Conservation (phyloP, 2,113 vertebrate species). For the Nansenia antarctica region DNA sequence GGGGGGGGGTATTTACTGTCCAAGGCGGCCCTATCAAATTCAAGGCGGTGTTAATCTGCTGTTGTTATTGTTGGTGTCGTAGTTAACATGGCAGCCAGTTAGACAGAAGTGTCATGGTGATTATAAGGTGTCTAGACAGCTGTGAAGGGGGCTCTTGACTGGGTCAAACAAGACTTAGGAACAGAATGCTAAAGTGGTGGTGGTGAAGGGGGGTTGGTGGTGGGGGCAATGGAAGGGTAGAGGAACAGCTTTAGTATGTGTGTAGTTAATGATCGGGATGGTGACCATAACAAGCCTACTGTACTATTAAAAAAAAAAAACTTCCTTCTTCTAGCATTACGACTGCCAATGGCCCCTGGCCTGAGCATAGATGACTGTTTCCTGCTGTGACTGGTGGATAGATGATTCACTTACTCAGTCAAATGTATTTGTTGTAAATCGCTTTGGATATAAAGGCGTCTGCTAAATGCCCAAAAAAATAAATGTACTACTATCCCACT, state of each 20-base stretch:
- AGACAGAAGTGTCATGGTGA: neutral
- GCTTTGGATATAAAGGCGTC: too few species aligned
- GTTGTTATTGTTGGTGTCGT: neutral
- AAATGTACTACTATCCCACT: too few species aligned
- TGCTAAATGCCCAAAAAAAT: too few species aligned
- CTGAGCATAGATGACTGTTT: too few species aligned
- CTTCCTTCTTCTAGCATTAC: too few species aligned
- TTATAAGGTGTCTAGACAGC: neutral
- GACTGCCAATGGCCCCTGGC: too few species aligned
- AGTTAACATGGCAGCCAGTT: neutral
- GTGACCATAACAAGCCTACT: neutral
- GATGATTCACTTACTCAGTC: too few species aligned
- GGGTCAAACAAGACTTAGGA: neutral
- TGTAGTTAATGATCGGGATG: neutral
- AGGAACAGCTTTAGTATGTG: neutral
- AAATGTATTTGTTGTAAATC: too few species aligned
- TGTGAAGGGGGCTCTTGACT: constrained; percentile 2
- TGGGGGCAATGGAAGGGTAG: neutral
- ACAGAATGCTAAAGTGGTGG: neutral
- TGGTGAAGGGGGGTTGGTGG: too few species aligned
- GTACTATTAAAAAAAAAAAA: too few species aligned
- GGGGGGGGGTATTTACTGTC: neutral
- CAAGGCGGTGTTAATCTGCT: constrained; percentile 1
- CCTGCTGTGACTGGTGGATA: too few species aligned
- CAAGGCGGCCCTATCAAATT: neutral